A percentile compares a stretch with the other conserved stretches of the same genome.
phyloP scores from a whole-genome alignment of 2,113 vertebrate genomes.

The Opisthocomus hoazin region DNA sequence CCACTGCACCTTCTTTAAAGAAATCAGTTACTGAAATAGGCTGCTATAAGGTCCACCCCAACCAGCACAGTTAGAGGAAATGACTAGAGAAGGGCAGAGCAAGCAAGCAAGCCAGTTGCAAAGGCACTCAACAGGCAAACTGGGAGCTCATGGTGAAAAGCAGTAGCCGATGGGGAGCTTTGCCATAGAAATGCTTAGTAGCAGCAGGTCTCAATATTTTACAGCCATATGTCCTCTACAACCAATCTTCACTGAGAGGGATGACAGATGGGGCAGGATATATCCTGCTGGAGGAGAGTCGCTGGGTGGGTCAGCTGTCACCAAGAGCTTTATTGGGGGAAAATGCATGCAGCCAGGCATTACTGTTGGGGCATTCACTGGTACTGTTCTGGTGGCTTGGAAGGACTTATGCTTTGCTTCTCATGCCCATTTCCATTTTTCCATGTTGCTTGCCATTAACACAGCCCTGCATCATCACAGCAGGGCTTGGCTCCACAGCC shows the following conservation, averaged over 20 bases:
- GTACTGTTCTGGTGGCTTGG: not conserved
- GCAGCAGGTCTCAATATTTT: not conserved
- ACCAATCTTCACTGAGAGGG: not conserved
- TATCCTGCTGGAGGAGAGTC: not conserved
- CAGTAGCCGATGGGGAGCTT: not conserved
- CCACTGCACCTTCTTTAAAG: not conserved
- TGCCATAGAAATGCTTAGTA: not conserved
- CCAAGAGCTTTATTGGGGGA: not conserved
- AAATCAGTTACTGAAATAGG: not conserved
- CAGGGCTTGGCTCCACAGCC: not conserved
- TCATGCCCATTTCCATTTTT: not conserved
- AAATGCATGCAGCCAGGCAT: accelerated
- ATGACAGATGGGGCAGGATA: not conserved
- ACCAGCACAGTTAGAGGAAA: not conserved
- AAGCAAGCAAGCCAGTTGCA: not conserved
- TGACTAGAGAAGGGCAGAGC: not conserved
- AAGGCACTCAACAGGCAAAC: not conserved
- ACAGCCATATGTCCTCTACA: not conserved
- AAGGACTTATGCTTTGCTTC: not conserved
- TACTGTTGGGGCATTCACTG: not conserved
- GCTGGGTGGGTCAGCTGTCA: not conserved
- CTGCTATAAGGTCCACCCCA: not conserved
- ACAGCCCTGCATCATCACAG: not conserved
- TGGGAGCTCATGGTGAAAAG: not conserved
- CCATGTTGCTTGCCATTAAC: not conserved